Evolutionary conservation across 2,113 vertebrate species (phyloP), one percentile per base, ranked within the genome.

Genomic region (Delphinapterus leucas): DNA sequence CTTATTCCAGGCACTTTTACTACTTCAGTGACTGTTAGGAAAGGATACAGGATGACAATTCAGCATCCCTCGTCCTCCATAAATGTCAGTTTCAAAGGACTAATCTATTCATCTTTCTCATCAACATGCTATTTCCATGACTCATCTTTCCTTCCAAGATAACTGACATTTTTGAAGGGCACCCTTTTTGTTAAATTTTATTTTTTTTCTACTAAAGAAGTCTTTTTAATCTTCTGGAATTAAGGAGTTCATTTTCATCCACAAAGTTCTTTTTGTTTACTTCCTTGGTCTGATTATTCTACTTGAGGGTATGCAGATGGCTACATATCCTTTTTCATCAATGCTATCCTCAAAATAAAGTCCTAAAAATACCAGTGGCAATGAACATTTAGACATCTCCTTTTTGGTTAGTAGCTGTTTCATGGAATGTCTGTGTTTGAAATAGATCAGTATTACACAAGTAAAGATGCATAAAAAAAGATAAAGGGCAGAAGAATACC

Each of bases 181-280:
- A 60, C 79, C 41, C 96, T 74, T 96, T 98, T 87, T 77, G 88
- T 96, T 93, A 63, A 93, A 92, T 70, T 38, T 94, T 97, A 95
- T 73, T 98, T 98, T 88, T 94, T 94, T 95, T 76, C 8, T 77
- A 44, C 26, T 85, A 86, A 70, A 96, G 70, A 97, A 96, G 68
- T 74, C 28, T 90, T 97, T 93, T 97, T 85, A 95, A 95, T 97
- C 83, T 93, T 98, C 53, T 97, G 90, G 96, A 96, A 92, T 85
- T 88, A 95, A 97, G 91, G 12, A 20, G 14, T 68, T 88, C 38
- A 92, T 97, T 89, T 96, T 95, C 93, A 96, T 23, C 60, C 96
- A 98, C 97, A 98, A 97, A 97, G 89, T 93, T 47, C 83, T 58
- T 95, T 98, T 98, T 98, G 79, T 96, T 95, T 84, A 88, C 36